Evolutionary conservation across 2,888 invertebrate species (phyloP).

Genomic region (Cacoxenus indagator): DNA sequence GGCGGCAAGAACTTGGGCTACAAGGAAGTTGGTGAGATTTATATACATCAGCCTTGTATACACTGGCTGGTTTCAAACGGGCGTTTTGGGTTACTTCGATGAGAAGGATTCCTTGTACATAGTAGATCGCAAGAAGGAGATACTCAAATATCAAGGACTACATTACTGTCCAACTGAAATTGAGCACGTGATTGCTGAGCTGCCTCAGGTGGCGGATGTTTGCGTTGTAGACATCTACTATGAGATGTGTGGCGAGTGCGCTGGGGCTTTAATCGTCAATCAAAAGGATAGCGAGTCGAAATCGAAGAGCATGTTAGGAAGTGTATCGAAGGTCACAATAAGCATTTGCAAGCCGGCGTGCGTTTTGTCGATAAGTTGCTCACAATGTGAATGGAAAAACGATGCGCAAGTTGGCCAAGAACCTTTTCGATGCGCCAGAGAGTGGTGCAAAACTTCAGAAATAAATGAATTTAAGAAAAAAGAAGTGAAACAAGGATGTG

Average conservation of each 20-base stretch:
- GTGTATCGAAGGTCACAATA: slow-evolving; percentile 28
- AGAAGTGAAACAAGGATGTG: too few species aligned
- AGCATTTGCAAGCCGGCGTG: slow-evolving; percentile 54
- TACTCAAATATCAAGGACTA: slow-evolving; percentile 47
- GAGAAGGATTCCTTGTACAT: slow-evolving; percentile 48
- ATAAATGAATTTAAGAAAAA: too few species aligned
- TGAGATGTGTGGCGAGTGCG: slow-evolving; percentile 43
- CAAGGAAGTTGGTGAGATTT: slow-evolving; percentile 54
- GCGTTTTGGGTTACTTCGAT: slow-evolving; percentile 63
- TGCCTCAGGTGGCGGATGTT: slow-evolving; percentile 50
- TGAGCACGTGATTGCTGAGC: slow-evolving; percentile 45
- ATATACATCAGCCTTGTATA: slow-evolving; percentile 27
- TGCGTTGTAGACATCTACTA: slow-evolving; percentile 55
- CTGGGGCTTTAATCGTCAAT: slow-evolving; percentile 54
- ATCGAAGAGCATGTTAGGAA: slow-evolving; percentile 39
- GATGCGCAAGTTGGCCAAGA: too few species aligned
- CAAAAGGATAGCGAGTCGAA: slow-evolving; percentile 23
- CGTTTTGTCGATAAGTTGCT: neutral
- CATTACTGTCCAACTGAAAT: slow-evolving; percentile 52
- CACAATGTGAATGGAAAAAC: neutral
- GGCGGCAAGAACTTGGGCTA: slow-evolving; percentile 43
- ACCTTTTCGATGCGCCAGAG: too few species aligned
- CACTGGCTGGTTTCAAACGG: slow-evolving; percentile 56
- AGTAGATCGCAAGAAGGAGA: slow-evolving; percentile 60
- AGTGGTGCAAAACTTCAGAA: too few species aligned